Conservation (phyloP, 2,888 invertebrate species). For the Rosalia funebris region DNA sequence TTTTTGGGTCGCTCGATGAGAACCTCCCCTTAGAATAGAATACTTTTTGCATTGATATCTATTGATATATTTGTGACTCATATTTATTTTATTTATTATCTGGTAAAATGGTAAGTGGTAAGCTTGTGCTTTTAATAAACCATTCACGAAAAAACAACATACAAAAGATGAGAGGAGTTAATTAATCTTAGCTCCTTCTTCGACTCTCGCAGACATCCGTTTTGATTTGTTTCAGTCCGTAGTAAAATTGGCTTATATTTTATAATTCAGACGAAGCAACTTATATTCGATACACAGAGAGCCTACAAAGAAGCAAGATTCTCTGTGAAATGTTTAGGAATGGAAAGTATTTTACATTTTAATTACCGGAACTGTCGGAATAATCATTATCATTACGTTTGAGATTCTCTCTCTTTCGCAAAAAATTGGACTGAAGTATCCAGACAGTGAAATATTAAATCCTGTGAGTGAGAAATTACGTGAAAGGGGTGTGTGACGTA, state of each 20-base stretch:
- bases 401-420: too few species aligned
- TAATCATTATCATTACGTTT: not conserved
- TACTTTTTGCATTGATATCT: too few species aligned
- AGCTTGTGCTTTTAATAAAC: conserved; percentile 1
- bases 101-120: too few species aligned
- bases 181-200: not conserved
- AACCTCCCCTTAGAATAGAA: too few species aligned
- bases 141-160: not conserved
- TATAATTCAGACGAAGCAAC: not conserved
- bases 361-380: not conserved
- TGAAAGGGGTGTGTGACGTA: too few species aligned
- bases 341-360: not conserved
- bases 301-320: not conserved
- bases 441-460: too few species aligned
- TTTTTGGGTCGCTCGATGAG: too few species aligned
- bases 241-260: not conserved
- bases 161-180: not conserved
- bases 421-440: too few species aligned
- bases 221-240: not conserved
- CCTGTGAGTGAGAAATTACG: too few species aligned
- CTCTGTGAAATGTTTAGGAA: not conserved
- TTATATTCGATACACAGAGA: not conserved
- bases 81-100: too few species aligned
- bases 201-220: not conserved
- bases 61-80: too few species aligned